Percentiles rank a stretch among this genome's conserved stretches.
phyloP scores from a whole-genome alignment of 37 sponge, comb jelly and placozoan genomes.

The Halisarca cf. caerulea region DNA sequence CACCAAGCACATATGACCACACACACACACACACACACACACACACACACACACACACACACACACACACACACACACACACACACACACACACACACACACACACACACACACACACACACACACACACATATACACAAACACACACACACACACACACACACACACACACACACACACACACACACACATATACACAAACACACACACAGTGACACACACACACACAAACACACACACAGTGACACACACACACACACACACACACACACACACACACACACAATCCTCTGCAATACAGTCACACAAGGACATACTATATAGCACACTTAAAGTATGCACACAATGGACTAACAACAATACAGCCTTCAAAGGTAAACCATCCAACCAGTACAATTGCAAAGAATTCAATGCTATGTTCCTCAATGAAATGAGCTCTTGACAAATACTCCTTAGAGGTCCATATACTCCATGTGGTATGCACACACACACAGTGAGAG shows the following conservation, averaged over 20 bases:
- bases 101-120: not conserved
- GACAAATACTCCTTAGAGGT: too few species aligned
- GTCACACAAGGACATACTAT: too few species aligned
- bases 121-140: not conserved
- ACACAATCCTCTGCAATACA: too few species aligned
- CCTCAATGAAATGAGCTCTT: too few species aligned
- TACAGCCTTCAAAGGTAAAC: too few species aligned
- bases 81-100: constrained; percentile 28
- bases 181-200: not conserved
- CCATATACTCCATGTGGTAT: too few species aligned
- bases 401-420: too few species aligned
- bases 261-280: constrained; percentile 1
- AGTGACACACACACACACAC: not conserved
- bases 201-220: not conserved
- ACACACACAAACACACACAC: constrained; percentile 4
- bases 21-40: constrained; percentile 15
- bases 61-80: constrained; percentile 40
- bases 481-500: too few species aligned
- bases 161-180: not conserved
- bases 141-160: not conserved
- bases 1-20: not conserved
- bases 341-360: too few species aligned
- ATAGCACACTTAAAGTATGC: too few species aligned
- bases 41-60: constrained; percentile 30
- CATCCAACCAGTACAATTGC: too few species aligned